Conservation (phyloP, 2,888 invertebrate species). For the Aphodius sticticus region DNA sequence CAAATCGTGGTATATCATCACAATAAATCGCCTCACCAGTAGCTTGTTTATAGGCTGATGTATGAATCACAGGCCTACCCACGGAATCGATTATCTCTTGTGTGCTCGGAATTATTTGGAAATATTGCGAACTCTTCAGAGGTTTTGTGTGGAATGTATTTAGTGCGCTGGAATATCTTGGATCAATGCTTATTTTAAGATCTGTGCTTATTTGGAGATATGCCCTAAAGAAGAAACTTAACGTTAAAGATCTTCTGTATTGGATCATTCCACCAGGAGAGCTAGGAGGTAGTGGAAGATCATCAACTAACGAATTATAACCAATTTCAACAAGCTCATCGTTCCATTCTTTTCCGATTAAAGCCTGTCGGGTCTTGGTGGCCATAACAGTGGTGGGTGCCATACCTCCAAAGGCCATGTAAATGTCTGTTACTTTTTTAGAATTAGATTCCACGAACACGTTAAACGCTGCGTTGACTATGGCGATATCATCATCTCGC, state of each 20-base stretch:
- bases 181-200: constrained; percentile 54
- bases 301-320: constrained; percentile 71
- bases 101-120: constrained; percentile 64
- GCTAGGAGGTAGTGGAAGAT: constrained; percentile 75
- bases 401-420: constrained; percentile 92
- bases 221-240: constrained; percentile 79
- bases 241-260: constrained; percentile 69
- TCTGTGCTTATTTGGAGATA: constrained; percentile 69
- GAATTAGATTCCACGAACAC: constrained; percentile 59
- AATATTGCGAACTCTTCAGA: constrained; percentile 78
- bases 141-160: constrained; percentile 66
- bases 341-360: constrained; percentile 52
- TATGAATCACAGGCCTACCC: constrained; percentile 76
- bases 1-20: constrained; percentile 83
- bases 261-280: constrained; percentile 76
- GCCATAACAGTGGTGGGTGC: constrained; percentile 85
- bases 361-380: constrained; percentile 61
- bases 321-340: constrained; percentile 61
- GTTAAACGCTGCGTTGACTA: constrained; percentile 87
- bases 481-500: constrained; percentile 94
- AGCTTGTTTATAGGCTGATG: constrained; percentile 86
- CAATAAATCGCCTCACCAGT: constrained; percentile 92
- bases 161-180: constrained; percentile 65
- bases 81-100: constrained; percentile 68
- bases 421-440: constrained; percentile 68